These are phyloP conservation scores for Stenotaenia linearis DNA, from an alignment of 2,888 invertebrate genomes.

Conservation along the genomic window DNA sequence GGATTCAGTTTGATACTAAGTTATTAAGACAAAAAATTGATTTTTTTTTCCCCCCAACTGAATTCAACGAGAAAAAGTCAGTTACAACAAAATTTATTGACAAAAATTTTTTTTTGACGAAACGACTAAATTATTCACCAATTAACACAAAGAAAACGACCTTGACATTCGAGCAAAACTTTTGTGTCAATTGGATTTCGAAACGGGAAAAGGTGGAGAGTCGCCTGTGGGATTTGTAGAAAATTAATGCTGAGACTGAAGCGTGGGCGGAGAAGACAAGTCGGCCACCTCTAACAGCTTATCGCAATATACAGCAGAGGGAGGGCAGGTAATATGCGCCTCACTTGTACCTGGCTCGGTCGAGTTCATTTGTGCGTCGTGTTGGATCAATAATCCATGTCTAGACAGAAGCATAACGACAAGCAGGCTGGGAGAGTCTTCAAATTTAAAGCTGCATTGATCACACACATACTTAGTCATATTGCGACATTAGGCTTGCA, in stretches of 20 bases:
- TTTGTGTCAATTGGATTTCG: neutral
- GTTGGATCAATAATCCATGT: slow-evolving; percentile 19
- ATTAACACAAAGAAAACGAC: neutral
- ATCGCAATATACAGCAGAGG: slow-evolving; percentile 13
- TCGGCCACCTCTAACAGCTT: slow-evolving; percentile 6
- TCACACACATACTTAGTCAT: slow-evolving; percentile 8
- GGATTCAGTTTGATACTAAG: neutral
- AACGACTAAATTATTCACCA: neutral
- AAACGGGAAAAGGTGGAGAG: neutral
- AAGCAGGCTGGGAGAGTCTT: slow-evolving; percentile 14
- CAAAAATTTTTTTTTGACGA: too few relatives aligned
- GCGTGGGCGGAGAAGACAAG: neutral
- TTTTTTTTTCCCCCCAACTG: neutral
- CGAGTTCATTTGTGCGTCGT: slow-evolving; percentile 6
- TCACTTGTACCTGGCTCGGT: neutral
- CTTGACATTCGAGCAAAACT: neutral
- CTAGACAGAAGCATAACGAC: slow-evolving; percentile 19
- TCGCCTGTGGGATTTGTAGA: neutral
- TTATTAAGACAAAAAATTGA: neutral
- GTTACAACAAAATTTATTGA: too few relatives aligned
- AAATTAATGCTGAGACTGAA: neutral
- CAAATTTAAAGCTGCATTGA: slow-evolving; percentile 19
- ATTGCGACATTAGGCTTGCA: neutral
- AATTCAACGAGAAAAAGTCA: neutral
- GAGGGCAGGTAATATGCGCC: neutral